These are phyloP conservation scores for Decapterus maruadsi DNA, from an alignment of 2,797 vertebrate species.

Conservation along the genomic window DNA sequence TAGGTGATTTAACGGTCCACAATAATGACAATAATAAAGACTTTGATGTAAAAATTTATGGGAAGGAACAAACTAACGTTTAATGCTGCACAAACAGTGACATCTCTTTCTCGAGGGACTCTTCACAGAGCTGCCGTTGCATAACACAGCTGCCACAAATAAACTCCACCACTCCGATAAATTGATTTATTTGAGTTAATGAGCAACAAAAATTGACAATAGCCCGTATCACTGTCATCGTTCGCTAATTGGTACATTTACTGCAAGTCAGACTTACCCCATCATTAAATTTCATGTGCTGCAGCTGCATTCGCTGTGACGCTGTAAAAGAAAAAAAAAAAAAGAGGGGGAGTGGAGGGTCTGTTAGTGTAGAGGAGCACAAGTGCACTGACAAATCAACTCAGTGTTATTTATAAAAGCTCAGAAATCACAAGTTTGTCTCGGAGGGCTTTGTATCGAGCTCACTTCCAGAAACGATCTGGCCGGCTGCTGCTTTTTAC, in stretches of 20 bases:
- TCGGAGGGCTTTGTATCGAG: conserved; percentile 59
- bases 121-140: neutral
- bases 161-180: conserved; percentile 8
- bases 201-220: neutral
- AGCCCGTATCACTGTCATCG: neutral
- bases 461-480: conserved; percentile 54
- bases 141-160: conserved; percentile 43
- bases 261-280: neutral
- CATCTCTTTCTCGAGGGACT: neutral
- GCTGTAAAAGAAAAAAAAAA: conserved; percentile 21
- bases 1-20: neutral
- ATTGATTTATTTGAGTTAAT: conserved; percentile 6
- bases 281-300: conserved; percentile 5
- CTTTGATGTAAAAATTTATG: neutral
- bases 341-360: neutral
- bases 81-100: conserved; percentile 3
- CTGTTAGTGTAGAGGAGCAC: conserved; percentile 19
- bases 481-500: conserved; percentile 32
- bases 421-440: conserved; percentile 54
- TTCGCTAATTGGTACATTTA: conserved; percentile 2
- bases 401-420: conserved; percentile 57
- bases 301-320: conserved; percentile 49
- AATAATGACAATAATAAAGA: neutral
- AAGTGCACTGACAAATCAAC: conserved; percentile 36
- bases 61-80: neutral